Evolutionary conservation across 1,140 invertebrate genomes (phyloP), one percentile per base, ranked within the genome.

Genomic region (Eciton burchellii): DNA sequence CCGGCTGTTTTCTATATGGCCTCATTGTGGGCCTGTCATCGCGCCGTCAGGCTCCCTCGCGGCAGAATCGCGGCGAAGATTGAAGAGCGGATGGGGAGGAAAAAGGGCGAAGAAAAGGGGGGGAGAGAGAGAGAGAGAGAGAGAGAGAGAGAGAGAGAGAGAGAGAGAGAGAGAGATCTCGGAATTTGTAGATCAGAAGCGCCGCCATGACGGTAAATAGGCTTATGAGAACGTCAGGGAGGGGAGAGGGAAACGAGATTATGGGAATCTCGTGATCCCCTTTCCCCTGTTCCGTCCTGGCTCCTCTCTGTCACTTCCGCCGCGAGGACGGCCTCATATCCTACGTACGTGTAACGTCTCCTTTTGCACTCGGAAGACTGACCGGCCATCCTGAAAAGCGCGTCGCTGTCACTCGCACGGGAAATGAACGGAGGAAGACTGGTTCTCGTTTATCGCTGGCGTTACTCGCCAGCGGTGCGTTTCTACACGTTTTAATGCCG

Each of bases 11-110:
- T 92, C 86, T 90, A 74, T 90, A 90, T 84, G 88, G 84, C 79
- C 65, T 90, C 81, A 93, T 94, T 94, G 92, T 94, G 84, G 63
- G 70, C 66, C 79, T 89, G 92, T 93, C 93, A 94, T 92, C 91
- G 90, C 77, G 73, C 87, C 89, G 88, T 93, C 91, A 86, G 0
- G 72, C 56, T 16, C 43, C 60, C 49, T 82, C 70, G 84, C 35
- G 35, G 35, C 62, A 90, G 89, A 88, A 83, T 35, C 57, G 82
- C 76, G 74, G 66, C 59, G 89, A 79, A 60, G 79, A 73, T 88
- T 81, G 83, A 65, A 85, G 86, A 29, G 73, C 79, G 11, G 70
- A 52, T 4, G 56, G 21, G 41, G 35, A 43, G 16, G 52, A 84
- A 29, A 54, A 54, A 65, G 56, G 24, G 21, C 4, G n/a, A 16